Base-by-base conservation (phyloP, 1,140 invertebrate genomes). In the Meloidogyne chitwoodi region DNA sequence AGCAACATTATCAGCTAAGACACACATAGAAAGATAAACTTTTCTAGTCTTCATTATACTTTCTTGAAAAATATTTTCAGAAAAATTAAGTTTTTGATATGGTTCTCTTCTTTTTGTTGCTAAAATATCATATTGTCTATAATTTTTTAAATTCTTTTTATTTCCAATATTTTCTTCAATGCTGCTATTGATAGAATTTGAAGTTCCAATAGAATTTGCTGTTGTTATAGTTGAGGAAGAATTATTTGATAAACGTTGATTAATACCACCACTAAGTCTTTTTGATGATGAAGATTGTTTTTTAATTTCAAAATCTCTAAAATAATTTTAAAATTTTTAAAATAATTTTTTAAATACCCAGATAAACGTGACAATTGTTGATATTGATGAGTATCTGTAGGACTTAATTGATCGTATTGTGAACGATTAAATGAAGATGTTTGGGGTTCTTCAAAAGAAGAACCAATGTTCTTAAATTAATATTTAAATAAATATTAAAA, bases 1-100 rank as follows among this genome's bases (percentile, higher is more conserved):
- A 5, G 27, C 19, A 31, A 77, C 41, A 64, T 77, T 29, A 77
- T 77, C 76, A 16, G 67, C 64, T 41, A 65, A 73, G 44, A 76
- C 26, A 29, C 75, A 63, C 38, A 77, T 34, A 24, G 48, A 48
- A 48, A 77, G 67, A 26, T 48, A 31, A 1, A 77, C 48, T 16
- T 56, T 24, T 29, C 56, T 41, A 24, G 71, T 41, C 8, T 64
- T 22, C 14, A 14, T 63, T n/a, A 73, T 5, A 34, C 24, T 61
- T 24, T 73, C 27, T 10, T 34, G 41, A 34, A 72, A 72, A 63
- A 72, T 24, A 27, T 62, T 48, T 64, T 61, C 66, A 48, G 41
- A 68, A 27, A 24, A 26, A 24, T 31, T 14, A n/a, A 27, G 16
- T 31, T 3, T 24, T 34, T 34, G 73, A 48, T 31, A 27, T n/a